Evolutionary conservation across 2,888 invertebrate species (phyloP).

Genomic region (Gastracanthus pulcherrimus): DNA sequence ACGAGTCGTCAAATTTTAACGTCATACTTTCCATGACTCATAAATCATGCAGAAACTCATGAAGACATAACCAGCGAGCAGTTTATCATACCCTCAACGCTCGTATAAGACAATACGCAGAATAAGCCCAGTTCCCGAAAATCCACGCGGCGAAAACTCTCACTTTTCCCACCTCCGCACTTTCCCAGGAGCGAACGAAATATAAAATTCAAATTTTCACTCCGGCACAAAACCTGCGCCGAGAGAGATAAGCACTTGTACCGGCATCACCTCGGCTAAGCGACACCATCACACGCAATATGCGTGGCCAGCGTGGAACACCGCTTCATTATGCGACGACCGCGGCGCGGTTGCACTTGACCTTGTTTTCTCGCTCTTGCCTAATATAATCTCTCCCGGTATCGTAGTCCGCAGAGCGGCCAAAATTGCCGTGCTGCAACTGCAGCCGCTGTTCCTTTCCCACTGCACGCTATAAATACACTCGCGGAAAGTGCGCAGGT

Average conservation of each 20-base stretch:
- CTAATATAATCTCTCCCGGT: no score
- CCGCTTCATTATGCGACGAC: conserved; percentile 1
- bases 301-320: not conserved
- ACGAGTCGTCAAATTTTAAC: not conserved
- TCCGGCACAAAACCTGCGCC: no score
- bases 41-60: conserved; percentile 14
- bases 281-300: not conserved
- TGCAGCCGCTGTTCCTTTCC: no score
- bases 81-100: not conserved
- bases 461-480: no score
- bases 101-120: not conserved
- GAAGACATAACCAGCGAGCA: not conserved
- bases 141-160: conserved; percentile 3
- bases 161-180: no score
- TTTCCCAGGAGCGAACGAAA: not conserved
- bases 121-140: not conserved
- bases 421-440: no score
- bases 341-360: not conserved
- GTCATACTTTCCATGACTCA: not conserved
- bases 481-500: no score
- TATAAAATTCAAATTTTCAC: conserved; percentile 6
- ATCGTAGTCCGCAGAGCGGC: no score
- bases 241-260: no score
- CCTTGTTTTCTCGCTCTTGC: no score
- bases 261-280: no score